These are phyloP conservation scores for Phataginus tricuspis DNA, from an alignment of 2,797 vertebrate genomes.

Conservation along the genomic window DNA sequence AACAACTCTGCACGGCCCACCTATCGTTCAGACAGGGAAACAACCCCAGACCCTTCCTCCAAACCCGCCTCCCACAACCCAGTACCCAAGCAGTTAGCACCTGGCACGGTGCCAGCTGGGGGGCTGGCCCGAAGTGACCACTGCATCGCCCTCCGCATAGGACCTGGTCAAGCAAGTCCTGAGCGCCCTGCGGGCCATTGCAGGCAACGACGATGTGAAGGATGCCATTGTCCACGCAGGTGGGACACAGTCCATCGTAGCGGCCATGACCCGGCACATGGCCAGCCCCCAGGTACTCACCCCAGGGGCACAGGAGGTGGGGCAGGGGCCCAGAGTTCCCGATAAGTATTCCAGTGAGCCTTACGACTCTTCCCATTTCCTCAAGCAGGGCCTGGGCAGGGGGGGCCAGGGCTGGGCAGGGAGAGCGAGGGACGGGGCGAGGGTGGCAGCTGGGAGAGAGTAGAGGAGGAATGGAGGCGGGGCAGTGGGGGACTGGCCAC, in stretches of 20 bases:
- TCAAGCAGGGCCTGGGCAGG: neutral
- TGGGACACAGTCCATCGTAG: conserved; percentile 91
- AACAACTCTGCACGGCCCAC: neutral
- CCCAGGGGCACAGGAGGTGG: rapidly evolving
- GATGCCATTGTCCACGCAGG: conserved; percentile 92
- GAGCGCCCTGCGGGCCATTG: conserved; percentile 91
- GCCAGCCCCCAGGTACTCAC: conserved; percentile 89
- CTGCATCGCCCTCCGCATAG: conserved; percentile 78
- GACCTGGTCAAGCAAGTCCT: conserved; percentile 95
- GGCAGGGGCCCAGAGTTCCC: neutral
- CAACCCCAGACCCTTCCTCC: neutral
- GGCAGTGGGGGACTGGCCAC: neutral
- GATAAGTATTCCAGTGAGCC: neutral
- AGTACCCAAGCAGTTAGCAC: neutral
- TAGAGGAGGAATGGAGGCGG: neutral
- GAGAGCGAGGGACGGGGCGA: neutral
- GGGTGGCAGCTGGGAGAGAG: too few species aligned
- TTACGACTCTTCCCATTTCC: neutral
- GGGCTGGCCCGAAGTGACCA: neutral
- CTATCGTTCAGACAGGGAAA: neutral
- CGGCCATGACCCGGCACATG: conserved; percentile 92
- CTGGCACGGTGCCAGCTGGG: rapidly evolving
- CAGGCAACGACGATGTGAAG: conserved; percentile 97
- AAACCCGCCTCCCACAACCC: neutral
- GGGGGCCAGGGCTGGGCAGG: neutral